Evolutionary conservation across 2,113 vertebrate species (phyloP).

Genomic region (Arenaria interpres): DNA sequence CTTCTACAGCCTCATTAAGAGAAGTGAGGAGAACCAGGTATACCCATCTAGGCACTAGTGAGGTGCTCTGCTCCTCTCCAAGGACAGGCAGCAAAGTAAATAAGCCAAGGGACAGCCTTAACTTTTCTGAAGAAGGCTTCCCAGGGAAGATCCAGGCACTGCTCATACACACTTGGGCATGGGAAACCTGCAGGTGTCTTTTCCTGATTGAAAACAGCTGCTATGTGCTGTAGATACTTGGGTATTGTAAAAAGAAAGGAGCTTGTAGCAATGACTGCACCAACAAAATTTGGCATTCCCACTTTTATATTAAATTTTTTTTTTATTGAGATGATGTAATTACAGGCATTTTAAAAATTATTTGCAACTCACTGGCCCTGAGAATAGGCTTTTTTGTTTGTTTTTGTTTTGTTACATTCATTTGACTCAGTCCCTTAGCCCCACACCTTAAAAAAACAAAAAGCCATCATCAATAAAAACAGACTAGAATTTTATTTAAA

Average conservation of each 20-base stretch:
- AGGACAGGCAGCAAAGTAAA: neutral
- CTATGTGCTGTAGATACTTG: neutral
- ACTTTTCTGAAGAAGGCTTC: neutral
- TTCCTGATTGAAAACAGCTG: neutral
- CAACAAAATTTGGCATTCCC: slow-evolving; percentile 40
- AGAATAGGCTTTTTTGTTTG: slow-evolving; percentile 77
- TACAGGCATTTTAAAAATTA: slow-evolving; percentile 85
- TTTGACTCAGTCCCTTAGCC: slow-evolving; percentile 80
- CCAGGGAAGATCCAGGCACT: neutral
- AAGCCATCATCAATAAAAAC: slow-evolving; percentile 66
- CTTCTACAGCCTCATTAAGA: neutral
- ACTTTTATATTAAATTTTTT: slow-evolving; percentile 76
- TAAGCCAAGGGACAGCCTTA: neutral
- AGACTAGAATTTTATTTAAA: slow-evolving; percentile 71
- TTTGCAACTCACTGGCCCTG: slow-evolving; percentile 86
- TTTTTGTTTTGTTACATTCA: slow-evolving; percentile 80
- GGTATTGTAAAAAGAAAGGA: neutral
- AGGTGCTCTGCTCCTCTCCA: neutral
- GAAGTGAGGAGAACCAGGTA: neutral
- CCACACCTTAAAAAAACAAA: slow-evolving; percentile 73
- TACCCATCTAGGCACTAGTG: neutral
- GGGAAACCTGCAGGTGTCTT: neutral
- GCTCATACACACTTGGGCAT: neutral
- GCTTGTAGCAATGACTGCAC: slow-evolving; percentile 12
- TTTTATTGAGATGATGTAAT: slow-evolving; percentile 87